A percentile compares a stretch with the other conserved stretches of the same genome.
phyloP scores from a whole-genome alignment of 2,888 invertebrate species.

The Netelia melanura region DNA sequence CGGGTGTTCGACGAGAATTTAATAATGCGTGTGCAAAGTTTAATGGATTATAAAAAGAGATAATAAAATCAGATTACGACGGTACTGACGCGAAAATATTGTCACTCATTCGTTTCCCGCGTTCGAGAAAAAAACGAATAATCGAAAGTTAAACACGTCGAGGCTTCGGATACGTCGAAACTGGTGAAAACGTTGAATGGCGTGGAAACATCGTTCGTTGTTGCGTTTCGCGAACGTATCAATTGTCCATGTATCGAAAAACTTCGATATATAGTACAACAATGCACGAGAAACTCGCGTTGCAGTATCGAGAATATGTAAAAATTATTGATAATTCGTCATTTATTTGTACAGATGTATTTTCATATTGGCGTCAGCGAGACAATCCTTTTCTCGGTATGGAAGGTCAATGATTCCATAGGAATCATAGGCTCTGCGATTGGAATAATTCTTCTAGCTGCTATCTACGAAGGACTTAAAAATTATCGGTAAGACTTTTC shows the following conservation, averaged over 20 bases:
- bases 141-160: constrained; percentile 58
- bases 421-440: constrained; percentile 87
- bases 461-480: constrained; percentile 89
- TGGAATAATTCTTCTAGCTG: constrained; percentile 87
- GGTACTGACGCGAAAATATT: not conserved
- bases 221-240: constrained; percentile 36
- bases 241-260: constrained; percentile 38
- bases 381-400: constrained; percentile 85
- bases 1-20: no score
- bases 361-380: constrained; percentile 86
- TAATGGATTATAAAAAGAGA: no score
- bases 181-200: constrained; percentile 36
- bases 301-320: not conserved
- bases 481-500: constrained; percentile 85
- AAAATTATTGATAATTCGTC: constrained; percentile 19
- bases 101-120: constrained; percentile 1
- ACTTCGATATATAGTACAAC: constrained; percentile 23
- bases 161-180: constrained; percentile 40
- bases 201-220: constrained; percentile 7
- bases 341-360: constrained; percentile 83
- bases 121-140: constrained; percentile 28
- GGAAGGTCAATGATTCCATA: constrained; percentile 84
- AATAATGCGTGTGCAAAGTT: no score
- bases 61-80: no score
- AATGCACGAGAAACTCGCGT: not conserved